Percentiles rank a stretch among this genome's conserved stretches.
Conservation (phyloP, 2,113 vertebrate genomes). For the Stigmatopora nigra region DNA sequence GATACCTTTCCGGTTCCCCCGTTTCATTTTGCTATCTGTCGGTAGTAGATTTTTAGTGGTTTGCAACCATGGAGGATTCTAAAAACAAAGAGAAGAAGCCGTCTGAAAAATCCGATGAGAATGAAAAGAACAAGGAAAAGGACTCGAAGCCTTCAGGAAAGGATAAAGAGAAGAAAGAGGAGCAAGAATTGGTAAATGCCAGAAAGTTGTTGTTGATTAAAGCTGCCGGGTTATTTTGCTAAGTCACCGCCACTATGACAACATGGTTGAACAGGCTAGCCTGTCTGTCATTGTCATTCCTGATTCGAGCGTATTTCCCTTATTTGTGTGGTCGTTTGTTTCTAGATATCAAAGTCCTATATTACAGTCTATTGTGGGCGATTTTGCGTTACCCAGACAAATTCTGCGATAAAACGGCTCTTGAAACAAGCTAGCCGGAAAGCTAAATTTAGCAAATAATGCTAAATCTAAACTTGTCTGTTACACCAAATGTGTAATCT, state of each 20-base stretch:
- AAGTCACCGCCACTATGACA: conserved; percentile 68
- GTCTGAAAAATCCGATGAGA: conserved; percentile 65
- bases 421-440: conserved; percentile 14
- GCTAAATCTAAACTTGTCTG: conserved; percentile 10
- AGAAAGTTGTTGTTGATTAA: not conserved
- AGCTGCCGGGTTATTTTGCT: conserved; percentile 57
- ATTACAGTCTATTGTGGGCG: not conserved
- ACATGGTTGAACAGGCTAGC: conserved; percentile 49
- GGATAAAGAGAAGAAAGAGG: conserved; percentile 75
- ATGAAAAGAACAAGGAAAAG: conserved; percentile 67
- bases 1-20: conserved; percentile 14
- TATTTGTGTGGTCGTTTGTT: accelerated
- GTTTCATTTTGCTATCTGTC: conserved; percentile 30
- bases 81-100: conserved; percentile 73
- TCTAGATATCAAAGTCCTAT: no score
- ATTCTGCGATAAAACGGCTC: not conserved
- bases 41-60: conserved; percentile 17
- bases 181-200: conserved; percentile 67
- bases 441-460: conserved; percentile 37
- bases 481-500: not conserved
- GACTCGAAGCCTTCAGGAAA: conserved; percentile 57
- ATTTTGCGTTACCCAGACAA: not conserved
- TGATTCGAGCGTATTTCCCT: not conserved
- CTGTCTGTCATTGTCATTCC: not conserved
- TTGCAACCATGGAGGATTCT: conserved; percentile 67